Evolutionary conservation across 2,113 vertebrate genomes (phyloP), one percentile per base, ranked within the genome.

Genomic region (Plotosus lineatus): DNA sequence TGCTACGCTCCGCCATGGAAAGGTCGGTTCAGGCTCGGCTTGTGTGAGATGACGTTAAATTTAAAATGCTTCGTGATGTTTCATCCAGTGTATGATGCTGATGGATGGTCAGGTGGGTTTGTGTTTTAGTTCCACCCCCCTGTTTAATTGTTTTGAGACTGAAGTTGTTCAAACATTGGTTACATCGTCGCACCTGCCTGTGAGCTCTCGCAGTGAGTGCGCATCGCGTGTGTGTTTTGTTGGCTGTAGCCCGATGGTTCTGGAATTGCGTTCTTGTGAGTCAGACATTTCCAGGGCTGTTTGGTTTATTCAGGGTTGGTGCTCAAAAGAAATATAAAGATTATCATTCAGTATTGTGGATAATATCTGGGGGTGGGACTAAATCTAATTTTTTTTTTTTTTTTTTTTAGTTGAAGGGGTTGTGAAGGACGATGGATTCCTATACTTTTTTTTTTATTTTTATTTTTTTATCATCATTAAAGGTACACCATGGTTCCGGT

Each of bases 281-380:
- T 85, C 80, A 85, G 77, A 80, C 80, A 85, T 75, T 80, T 73
- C 84, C 63, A 77, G 69, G 72, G 81, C 81, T 85, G 84, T 85
- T 82, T 85, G 84, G 81, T 85, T 85, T 85, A 77, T 73, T 85
- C 80, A 80, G 77, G 84, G 84, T 82, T 80, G 84, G 84, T 82
- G 80, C 55, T 31, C 40, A 4, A 46, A 71, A 48, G 48, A 48
- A 58, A 26, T 14, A 12, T 7, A 19, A 4, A 50, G n/a, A 72
- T 11, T 48, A 40, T 36, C 65, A 40, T 68, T 12, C n/a, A 68
- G 21, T n/a, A 44, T n/a, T 2, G 6, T 44, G 65, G 40, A n/a
- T 66, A n/a, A 40, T 44, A 15, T 23, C 4, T 23, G 40, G 66
- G 42, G 26, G 6, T 6, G 69, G 17, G 8, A 8, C 6, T 31